phyloP scores from a whole-genome alignment of 2,113 vertebrate genomes.

The Gulo gulo region DNA sequence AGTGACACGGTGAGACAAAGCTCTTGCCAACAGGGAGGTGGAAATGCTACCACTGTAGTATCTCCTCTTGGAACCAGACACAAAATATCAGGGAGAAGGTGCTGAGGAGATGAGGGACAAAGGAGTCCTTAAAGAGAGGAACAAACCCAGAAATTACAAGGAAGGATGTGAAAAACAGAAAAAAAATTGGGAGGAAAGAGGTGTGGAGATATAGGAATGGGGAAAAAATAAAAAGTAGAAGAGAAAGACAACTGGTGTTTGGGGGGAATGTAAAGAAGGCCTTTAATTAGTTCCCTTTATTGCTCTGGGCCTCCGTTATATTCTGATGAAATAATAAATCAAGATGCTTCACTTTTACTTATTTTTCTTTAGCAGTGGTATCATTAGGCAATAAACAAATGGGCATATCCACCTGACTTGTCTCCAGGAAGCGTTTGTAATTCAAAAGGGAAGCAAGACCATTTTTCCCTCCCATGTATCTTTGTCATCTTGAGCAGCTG shows the following conservation, averaged over 20 bases:
- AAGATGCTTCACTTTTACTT: background rate
- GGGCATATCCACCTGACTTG: conserved; percentile 25
- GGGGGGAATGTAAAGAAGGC: background rate
- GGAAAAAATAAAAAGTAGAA: background rate
- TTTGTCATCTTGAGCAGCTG: conserved; percentile 33
- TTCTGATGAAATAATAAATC: background rate
- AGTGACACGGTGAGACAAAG: background rate
- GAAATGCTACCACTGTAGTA: fast-evolving
- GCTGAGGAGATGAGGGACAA: background rate
- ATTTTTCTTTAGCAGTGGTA: conserved; percentile 18
- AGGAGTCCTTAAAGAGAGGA: background rate
- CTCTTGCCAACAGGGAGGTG: background rate
- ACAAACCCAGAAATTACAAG: background rate
- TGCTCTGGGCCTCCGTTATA: background rate
- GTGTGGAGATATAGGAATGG: no score
- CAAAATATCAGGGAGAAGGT: background rate
- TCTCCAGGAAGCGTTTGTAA: conserved; percentile 48
- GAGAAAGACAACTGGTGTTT: background rate
- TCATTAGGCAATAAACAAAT: conserved; percentile 41
- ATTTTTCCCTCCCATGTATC: background rate
- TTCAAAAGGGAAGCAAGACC: conserved; percentile 38
- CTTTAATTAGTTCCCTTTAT: background rate
- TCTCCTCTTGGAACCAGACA: background rate
- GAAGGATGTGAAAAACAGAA: background rate
- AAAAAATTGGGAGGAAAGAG: background rate